Conservation (phyloP, 64 coral and sea anemone genomes). For the Stylophora pistillata region DNA sequence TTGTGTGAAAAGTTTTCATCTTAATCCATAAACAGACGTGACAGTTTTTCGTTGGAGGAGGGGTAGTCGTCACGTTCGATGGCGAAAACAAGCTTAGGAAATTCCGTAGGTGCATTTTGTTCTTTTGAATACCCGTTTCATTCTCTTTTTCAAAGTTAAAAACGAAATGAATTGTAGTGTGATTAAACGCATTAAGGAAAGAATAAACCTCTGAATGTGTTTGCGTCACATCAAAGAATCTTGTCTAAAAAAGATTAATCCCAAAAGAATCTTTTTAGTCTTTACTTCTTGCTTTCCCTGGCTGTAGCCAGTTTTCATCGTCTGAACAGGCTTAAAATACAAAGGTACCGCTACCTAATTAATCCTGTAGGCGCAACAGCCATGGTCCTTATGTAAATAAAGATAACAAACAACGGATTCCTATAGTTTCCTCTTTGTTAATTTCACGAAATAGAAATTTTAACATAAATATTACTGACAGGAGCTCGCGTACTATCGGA, state of each 20-base stretch:
- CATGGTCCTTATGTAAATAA: conserved; percentile 13
- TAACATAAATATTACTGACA: neutral
- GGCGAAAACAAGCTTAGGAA: too few species aligned
- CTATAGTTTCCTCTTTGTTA: neutral
- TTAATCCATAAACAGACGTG: too few species aligned
- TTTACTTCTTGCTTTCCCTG: neutral
- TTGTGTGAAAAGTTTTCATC: too few species aligned
- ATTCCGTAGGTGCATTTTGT: too few species aligned
- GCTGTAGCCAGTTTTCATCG: neutral
- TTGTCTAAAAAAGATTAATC: neutral
- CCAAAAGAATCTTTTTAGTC: neutral
- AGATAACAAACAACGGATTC: neutral
- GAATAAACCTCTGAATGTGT: neutral
- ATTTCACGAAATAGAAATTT: neutral
- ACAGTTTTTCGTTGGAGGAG: too few species aligned
- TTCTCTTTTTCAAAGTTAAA: neutral
- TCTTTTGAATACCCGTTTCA: too few species aligned
- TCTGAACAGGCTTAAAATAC: neutral
- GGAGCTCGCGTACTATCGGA: neutral
- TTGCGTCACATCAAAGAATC: neutral
- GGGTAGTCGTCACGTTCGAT: too few species aligned
- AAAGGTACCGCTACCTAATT: conserved; percentile 19
- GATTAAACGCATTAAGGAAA: neutral
- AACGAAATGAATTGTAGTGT: neutral
- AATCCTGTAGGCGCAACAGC: conserved; percentile 14